Base-by-base conservation (phyloP, 2,113 vertebrate species). In the Hippopotamus amphibius region DNA sequence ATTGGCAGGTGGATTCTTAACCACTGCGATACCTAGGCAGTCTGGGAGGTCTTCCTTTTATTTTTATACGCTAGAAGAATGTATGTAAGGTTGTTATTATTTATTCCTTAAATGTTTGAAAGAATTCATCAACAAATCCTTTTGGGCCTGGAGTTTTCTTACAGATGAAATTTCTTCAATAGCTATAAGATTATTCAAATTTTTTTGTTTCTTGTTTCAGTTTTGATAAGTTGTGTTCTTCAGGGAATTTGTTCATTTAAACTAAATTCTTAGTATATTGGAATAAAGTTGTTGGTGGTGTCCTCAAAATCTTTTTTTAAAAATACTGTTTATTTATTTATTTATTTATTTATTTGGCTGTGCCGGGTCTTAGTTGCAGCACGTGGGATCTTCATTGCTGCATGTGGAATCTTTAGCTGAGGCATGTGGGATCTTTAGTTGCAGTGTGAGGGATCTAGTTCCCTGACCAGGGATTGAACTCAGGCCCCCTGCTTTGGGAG, bases 181-280 rank as follows among this genome's bases (percentile, higher is more conserved):
- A 79, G 63, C 43, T 50, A 17, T 57, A 50, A 50, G 28, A 79
- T 1, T 68, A 22, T 57, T 37, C 28, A 41, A 2, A 80, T 84
- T 43, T 86, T 86, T 87, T 81, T 2, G 22, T 55, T 86, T 83
- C 37, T 92, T 92, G 11, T 92, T 61, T 86, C 26, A 76, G 46
- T 82, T 90, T 95, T 95, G n/a, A 5, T 74, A 41, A 76, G 59
- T 94, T 91, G 12, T 83, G 72, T 83, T 76, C 26, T 72, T 74
- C 7, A 80, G 46, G 26, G 16, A 65, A 59, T 80, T 84, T 88
- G 12, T 88, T 16, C 37, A 53, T 96, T 95, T 93, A 22, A 76
- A 69, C 7, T 89, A 90, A 92, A 89, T 66, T 90, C 15, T 55
- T 41, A 76, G 2, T 93, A 46, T 63, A 28, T 55, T 82, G 55